A percentile compares a stretch with the other conserved stretches of the same genome.
Conservation (phyloP, 2,113 vertebrate genomes). For the Lucifuga dentata region DNA sequence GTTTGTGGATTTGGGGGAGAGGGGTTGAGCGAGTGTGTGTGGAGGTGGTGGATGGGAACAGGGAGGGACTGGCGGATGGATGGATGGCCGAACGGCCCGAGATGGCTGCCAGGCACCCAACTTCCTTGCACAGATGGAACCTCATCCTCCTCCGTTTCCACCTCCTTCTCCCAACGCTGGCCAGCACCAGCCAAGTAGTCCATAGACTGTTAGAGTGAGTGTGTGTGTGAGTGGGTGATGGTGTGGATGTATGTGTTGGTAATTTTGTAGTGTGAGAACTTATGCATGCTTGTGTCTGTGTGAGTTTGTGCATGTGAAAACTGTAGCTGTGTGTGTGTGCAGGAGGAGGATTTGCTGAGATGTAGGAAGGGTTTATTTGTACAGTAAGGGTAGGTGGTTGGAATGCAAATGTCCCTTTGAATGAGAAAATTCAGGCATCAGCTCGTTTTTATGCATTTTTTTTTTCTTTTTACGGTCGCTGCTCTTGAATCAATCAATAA, state of each 20-base stretch:
- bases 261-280: constrained; percentile 23
- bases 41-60: constrained; percentile 2
- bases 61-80: constrained; percentile 35
- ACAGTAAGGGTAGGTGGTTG: constrained; percentile 2
- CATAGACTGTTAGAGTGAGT: constrained; percentile 39
- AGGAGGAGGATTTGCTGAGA: constrained; percentile 70
- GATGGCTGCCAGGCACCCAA: constrained; percentile 77
- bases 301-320: constrained; percentile 16
- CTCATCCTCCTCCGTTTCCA: constrained; percentile 65
- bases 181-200: constrained; percentile 71
- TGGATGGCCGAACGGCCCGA: constrained; percentile 64
- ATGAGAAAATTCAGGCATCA: constrained; percentile 74
- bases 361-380: constrained; percentile 29
- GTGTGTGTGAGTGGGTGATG: not conserved
- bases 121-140: constrained; percentile 86
- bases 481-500: constrained; percentile 69
- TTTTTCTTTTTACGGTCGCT: constrained; percentile 50
- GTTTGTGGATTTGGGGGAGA: constrained; percentile 14
- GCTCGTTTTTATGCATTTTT: constrained; percentile 61
- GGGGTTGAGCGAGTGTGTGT: not conserved
- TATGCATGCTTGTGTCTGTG: constrained; percentile 6
- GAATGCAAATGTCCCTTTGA: constrained; percentile 80
- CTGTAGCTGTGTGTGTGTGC: constrained; percentile 12
- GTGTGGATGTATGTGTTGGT: constrained; percentile 24
- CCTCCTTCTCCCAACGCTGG: constrained; percentile 71